These are phyloP conservation scores for Coleophora flavipennella DNA, from an alignment of 2,888 invertebrate species.

Conservation along the genomic window DNA sequence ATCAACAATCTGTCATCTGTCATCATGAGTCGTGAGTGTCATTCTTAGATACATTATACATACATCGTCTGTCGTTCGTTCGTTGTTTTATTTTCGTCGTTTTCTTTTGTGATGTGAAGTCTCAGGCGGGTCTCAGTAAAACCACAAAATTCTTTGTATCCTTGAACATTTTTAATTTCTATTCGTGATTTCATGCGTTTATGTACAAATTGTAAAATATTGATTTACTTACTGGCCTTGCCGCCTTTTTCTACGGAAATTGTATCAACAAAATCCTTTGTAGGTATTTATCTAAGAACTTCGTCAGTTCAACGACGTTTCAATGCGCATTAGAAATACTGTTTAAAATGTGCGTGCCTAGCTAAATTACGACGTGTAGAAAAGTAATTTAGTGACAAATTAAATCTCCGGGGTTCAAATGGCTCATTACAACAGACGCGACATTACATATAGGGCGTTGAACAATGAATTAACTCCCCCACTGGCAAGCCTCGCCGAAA, in stretches of 20 bases:
- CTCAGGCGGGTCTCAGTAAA: conserved; percentile 21
- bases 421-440: conserved; percentile 56
- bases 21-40: too few species aligned
- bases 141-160: conserved; percentile 51
- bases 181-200: conserved; percentile 16
- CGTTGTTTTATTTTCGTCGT: conserved; percentile 60
- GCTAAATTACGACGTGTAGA: conserved; percentile 24
- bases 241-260: conserved; percentile 8
- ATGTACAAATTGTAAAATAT: conserved; percentile 4
- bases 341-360: conserved; percentile 15
- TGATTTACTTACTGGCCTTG: not conserved
- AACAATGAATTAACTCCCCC: conserved; percentile 57
- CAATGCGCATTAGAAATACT: not conserved
- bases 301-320: conserved; percentile 20
- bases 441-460: conserved; percentile 57
- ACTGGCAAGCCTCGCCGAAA: conserved; percentile 36
- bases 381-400: conserved; percentile 7
- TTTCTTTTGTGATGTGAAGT: conserved; percentile 34
- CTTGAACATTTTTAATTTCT: conserved; percentile 32
- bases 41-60: too few species aligned
- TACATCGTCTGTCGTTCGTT: conserved; percentile 2
- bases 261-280: conserved; percentile 32
- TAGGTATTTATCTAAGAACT: conserved; percentile 29
- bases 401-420: conserved; percentile 25
- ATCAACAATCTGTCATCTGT: too few species aligned